Conservation (phyloP, 2,113 vertebrate genomes). For the Solea senegalensis region DNA sequence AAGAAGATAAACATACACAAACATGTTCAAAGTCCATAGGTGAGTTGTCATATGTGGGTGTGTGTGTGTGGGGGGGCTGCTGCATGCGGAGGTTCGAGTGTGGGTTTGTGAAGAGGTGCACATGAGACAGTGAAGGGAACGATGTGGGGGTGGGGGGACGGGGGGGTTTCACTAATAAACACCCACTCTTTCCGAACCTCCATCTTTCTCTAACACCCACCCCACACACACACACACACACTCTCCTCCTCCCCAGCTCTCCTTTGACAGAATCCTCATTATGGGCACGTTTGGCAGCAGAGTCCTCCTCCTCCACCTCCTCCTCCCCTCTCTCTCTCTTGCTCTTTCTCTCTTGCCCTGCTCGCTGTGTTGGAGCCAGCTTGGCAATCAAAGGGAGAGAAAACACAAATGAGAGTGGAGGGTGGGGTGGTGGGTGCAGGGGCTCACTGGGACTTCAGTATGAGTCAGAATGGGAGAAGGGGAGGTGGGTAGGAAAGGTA, state of each 20-base stretch:
- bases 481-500: constrained; percentile 69
- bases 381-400: constrained; percentile 80
- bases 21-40: constrained; percentile 47
- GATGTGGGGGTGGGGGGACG: constrained; percentile 57
- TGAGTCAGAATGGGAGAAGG: constrained; percentile 79
- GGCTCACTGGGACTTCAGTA: constrained; percentile 79
- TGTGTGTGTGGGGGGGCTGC: constrained; percentile 33
- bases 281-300: constrained; percentile 66
- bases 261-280: constrained; percentile 72
- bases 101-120: constrained; percentile 47
- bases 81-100: constrained; percentile 47
- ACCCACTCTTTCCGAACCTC: constrained; percentile 62
- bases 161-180: constrained; percentile 71
- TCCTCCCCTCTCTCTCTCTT: constrained; percentile 41
- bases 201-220: constrained; percentile 45
- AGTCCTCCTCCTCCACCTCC: constrained; percentile 39
- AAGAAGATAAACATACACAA: constrained; percentile 21
- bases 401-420: constrained; percentile 78
- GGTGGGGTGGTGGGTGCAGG: constrained; percentile 18
- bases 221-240: constrained; percentile 10
- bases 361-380: constrained; percentile 74
- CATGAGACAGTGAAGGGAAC: constrained; percentile 34
- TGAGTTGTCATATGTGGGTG: background rate
- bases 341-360: constrained; percentile 66
- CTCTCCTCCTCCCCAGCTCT: constrained; percentile 38